These are phyloP conservation scores for Heptranchias perlo DNA, from an alignment of 2,113 vertebrate species.

Conservation along the genomic window DNA sequence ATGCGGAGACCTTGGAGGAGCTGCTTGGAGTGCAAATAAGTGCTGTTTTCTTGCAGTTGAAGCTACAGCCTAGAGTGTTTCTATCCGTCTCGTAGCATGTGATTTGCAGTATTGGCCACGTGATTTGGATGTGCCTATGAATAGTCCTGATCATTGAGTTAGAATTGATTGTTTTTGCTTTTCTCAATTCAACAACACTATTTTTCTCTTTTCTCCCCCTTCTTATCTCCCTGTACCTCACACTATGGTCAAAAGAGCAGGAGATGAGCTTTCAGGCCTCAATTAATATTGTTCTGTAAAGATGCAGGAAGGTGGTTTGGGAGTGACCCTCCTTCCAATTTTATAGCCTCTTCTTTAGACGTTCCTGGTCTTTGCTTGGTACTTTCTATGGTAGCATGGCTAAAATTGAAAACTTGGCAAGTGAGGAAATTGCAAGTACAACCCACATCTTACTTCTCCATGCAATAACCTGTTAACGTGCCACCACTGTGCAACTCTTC, in stretches of 20 bases:
- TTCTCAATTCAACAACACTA: not conserved
- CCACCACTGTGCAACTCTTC: not conserved
- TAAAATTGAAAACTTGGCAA: constrained; percentile 2
- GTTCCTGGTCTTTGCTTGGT: not conserved
- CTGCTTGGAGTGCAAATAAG: not conserved
- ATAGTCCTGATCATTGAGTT: not conserved
- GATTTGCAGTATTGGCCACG: not conserved
- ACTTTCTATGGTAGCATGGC: not conserved
- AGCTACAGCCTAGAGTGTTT: not conserved
- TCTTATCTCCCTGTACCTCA: not conserved
- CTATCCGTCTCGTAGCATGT: not conserved
- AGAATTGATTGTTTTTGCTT: not conserved
- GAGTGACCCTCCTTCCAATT: not conserved
- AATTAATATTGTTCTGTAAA: not conserved
- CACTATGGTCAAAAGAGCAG: not conserved
- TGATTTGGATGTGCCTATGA: not conserved
- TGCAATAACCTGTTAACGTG: not conserved
- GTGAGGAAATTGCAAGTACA: not conserved
- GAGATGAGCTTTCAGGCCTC: too few relatives aligned
- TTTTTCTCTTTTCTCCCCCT: not conserved
- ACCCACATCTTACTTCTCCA: not conserved
- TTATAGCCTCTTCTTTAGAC: not conserved
- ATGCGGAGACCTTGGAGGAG: not conserved
- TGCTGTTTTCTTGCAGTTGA: not conserved
- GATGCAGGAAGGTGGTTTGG: not conserved